Evolutionary conservation across 2,113 vertebrate species (phyloP).

Genomic region (Ptyas mucosa): DNA sequence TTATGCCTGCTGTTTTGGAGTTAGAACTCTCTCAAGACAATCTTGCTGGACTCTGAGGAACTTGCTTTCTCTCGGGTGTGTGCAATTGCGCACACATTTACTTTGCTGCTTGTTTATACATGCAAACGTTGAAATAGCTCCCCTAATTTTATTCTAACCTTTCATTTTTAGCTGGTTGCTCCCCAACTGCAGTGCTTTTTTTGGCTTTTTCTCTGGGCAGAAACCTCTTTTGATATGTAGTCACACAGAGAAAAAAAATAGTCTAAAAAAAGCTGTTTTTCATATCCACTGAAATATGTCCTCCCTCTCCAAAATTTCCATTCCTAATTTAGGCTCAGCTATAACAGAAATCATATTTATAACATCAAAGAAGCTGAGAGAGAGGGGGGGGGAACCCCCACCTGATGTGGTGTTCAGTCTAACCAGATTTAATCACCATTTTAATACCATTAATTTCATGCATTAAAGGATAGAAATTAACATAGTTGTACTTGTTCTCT

Average conservation of each 20-base stretch:
- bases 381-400: not conserved
- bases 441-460: not conserved
- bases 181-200: not conserved
- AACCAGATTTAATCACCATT: not conserved
- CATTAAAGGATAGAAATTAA: constrained; percentile 4
- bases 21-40: not conserved
- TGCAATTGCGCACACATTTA: not conserved
- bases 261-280: not conserved
- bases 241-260: not conserved
- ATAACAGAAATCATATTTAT: not conserved
- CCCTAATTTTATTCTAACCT: not conserved
- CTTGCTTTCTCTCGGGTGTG: not conserved
- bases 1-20: not conserved
- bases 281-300: not conserved
- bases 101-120: not conserved
- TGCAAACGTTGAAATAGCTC: not conserved
- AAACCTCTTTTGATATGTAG: not conserved
- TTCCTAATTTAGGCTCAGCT: not conserved
- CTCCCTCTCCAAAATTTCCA: not conserved
- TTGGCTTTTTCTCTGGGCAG: not conserved
- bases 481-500: not conserved
- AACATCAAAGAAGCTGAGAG: not conserved
- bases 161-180: not conserved
- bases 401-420: not conserved
- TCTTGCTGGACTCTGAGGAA: not conserved